Conservation (phyloP, 2,888 invertebrate genomes). For the Orthonevra nobilis region DNA sequence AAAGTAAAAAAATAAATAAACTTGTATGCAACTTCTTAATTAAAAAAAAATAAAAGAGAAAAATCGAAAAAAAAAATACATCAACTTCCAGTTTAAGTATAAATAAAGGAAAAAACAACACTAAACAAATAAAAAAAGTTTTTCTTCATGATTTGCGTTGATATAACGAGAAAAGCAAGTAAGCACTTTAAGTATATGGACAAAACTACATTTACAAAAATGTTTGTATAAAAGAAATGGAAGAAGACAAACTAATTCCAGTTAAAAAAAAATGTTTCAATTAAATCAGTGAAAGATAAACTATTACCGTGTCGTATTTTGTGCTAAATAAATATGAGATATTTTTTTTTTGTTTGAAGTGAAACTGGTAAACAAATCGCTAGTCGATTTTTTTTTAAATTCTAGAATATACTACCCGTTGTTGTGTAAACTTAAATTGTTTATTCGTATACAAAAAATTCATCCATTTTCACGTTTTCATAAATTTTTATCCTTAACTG, state of each 20-base stretch:
- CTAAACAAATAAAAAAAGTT: neutral
- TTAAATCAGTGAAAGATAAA: slow-evolving; percentile 12
- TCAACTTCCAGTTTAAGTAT: slow-evolving; percentile 55
- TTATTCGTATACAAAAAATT: too few species aligned
- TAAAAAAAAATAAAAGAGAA: slow-evolving; percentile 23
- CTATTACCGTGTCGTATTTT: slow-evolving; percentile 57
- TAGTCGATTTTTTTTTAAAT: slow-evolving; percentile 20
- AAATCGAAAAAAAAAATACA: too few species aligned
- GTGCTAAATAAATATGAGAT: slow-evolving; percentile 18
- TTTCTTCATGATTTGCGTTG: slow-evolving; percentile 52
- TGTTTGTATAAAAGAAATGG: slow-evolving; percentile 69
- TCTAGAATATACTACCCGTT: slow-evolving; percentile 11
- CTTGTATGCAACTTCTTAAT: slow-evolving; percentile 53
- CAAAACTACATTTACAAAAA: slow-evolving; percentile 34
- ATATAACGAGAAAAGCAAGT: too few species aligned
- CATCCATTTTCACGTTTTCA: neutral
- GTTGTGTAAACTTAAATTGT: neutral
- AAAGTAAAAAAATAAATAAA: slow-evolving; percentile 58
- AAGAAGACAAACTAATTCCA: slow-evolving; percentile 48
- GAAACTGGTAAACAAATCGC: slow-evolving; percentile 6
- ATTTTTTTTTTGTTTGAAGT: slow-evolving; percentile 1
- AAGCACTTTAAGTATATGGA: slow-evolving; percentile 30
- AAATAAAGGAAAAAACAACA: slow-evolving; percentile 6
- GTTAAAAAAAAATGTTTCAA: slow-evolving; percentile 35
- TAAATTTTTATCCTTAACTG: neutral